phyloP scores from a whole-genome alignment of 2,888 invertebrate species.

The Thecophora atra region DNA sequence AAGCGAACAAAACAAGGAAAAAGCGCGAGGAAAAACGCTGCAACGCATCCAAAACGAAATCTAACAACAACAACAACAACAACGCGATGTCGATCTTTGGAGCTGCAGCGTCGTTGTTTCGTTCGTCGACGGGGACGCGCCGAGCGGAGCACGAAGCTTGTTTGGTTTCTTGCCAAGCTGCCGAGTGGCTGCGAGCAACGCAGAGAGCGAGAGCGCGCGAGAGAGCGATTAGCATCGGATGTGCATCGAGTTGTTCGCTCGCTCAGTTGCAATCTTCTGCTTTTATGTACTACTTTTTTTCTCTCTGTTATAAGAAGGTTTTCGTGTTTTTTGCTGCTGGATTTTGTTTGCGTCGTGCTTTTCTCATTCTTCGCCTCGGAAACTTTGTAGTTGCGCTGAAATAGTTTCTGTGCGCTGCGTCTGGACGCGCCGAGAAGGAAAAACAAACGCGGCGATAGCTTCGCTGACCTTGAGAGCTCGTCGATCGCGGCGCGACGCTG shows the following conservation, averaged over 20 bases:
- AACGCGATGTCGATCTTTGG: slow-evolving; percentile 26
- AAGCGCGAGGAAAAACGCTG: background rate
- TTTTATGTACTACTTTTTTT: slow-evolving; percentile 3
- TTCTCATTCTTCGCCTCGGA: slow-evolving; percentile 17
- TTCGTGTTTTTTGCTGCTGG: background rate
- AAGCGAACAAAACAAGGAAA: background rate
- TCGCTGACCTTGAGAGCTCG: slow-evolving; percentile 31
- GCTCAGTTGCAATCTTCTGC: slow-evolving; percentile 17
- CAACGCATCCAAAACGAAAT: background rate
- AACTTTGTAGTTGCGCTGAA: slow-evolving; percentile 33
- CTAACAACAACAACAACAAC: background rate
- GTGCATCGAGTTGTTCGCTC: slow-evolving; percentile 11
- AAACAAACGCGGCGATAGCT: slow-evolving; percentile 31
- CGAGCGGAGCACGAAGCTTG: background rate
- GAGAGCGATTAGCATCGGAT: background rate
- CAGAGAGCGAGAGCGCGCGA: background rate
- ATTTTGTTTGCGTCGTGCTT: background rate
- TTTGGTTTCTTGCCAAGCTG: slow-evolving; percentile 10
- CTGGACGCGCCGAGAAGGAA: slow-evolving; percentile 29
- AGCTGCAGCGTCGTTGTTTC: background rate
- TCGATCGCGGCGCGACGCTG: slow-evolving; percentile 17
- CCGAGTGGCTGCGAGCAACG: no score
- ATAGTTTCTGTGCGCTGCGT: slow-evolving; percentile 27
- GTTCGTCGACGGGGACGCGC: background rate
- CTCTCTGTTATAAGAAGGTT: background rate